Evolutionary conservation across 2,888 invertebrate genomes (phyloP).

Genomic region (Pristionchus exspectatus): DNA sequence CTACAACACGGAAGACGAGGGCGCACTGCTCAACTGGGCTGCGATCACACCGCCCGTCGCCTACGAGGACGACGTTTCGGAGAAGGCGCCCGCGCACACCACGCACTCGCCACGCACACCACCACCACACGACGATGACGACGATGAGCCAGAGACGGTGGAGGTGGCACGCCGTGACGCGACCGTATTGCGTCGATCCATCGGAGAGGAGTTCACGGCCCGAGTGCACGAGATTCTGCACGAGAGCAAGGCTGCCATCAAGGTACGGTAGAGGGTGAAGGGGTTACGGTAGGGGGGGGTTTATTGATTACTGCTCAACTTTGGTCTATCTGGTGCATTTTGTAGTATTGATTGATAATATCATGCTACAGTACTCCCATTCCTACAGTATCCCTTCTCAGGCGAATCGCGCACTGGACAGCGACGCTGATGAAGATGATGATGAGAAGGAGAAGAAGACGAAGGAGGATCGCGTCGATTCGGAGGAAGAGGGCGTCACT

Average conservation of each 20-base stretch:
- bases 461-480: neutral
- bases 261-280: conserved; percentile 25
- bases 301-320: neutral
- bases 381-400: neutral
- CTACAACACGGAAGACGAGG: conserved; percentile 20
- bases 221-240: conserved; percentile 22
- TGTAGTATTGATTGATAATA: neutral
- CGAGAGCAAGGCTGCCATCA: neutral
- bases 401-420: neutral
- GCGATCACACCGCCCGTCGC: conserved; percentile 44
- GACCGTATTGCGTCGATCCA: neutral
- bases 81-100: conserved; percentile 11
- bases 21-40: neutral
- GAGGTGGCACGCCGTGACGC: conserved; percentile 30
- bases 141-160: neutral
- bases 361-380: neutral
- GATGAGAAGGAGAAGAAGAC: neutral
- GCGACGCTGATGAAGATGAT: neutral
- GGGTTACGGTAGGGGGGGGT: neutral
- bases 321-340: neutral
- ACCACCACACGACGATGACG: conserved; percentile 8
- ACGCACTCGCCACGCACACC: neutral
- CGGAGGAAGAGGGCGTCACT: neutral
- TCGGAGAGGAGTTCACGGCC: conserved; percentile 37
- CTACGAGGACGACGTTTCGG: conserved; percentile 41